A percentile compares a stretch with the other conserved stretches of the same genome.
Conservation (phyloP, 2,113 vertebrate species). For the Mesembrinibis cayennensis region DNA sequence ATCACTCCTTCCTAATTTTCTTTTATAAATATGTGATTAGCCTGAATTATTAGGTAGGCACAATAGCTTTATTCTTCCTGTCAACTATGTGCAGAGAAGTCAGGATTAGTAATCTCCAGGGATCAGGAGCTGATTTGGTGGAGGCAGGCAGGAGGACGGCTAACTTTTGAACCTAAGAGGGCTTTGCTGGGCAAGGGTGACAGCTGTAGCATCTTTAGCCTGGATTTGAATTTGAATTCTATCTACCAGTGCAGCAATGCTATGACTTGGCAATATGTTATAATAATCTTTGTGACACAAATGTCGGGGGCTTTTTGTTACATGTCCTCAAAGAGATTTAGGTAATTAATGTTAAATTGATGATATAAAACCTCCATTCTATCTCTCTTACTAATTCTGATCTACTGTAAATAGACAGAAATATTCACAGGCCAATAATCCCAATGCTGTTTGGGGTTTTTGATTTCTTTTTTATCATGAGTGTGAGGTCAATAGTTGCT, state of each 20-base stretch:
- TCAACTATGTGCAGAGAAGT: conserved; percentile 79
- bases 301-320: conserved; percentile 84
- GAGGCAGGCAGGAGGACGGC: conserved; percentile 82
- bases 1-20: conserved; percentile 22
- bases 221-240: conserved; percentile 90
- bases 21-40: conserved; percentile 67
- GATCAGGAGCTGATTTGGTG: conserved; percentile 78
- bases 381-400: conserved; percentile 79
- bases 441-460: conserved; percentile 64
- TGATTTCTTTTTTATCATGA: not conserved
- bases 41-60: conserved; percentile 81
- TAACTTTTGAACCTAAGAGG: conserved; percentile 90
- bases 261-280: conserved; percentile 84
- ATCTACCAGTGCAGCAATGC: conserved; percentile 81
- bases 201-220: conserved; percentile 85
- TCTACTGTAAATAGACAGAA: conserved; percentile 78
- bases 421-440: conserved; percentile 83
- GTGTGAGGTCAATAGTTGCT: conserved; percentile 47
- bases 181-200: conserved; percentile 86
- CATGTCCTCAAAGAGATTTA: conserved; percentile 84
- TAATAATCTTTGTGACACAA: conserved; percentile 87
- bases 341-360: conserved; percentile 89
- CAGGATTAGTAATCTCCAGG: conserved; percentile 80
- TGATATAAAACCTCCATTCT: conserved; percentile 77
- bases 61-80: conserved; percentile 84